A percentile compares a stretch with the other conserved stretches of the same genome.
Conservation (phyloP, 2,113 vertebrate species). For the Embiotoca jacksoni region DNA sequence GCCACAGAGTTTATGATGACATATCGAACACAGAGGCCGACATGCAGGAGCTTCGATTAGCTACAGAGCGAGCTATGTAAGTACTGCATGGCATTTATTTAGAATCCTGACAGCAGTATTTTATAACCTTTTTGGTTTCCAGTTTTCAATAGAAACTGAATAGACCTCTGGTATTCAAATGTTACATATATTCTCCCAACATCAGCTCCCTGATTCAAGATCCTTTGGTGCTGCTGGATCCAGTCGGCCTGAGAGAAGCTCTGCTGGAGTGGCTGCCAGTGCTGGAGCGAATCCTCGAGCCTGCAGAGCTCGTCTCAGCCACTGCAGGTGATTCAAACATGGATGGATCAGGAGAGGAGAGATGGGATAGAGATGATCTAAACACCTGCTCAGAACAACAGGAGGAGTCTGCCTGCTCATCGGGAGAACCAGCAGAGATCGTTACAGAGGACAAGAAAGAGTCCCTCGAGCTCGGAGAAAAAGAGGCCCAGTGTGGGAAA, state of each 20-base stretch:
- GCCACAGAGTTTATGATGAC: constrained; percentile 78
- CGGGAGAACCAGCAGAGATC: constrained; percentile 36
- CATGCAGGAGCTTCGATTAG: constrained; percentile 86
- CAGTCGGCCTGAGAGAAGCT: constrained; percentile 78
- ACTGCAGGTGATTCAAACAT: constrained; percentile 3
- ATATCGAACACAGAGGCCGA: constrained; percentile 79
- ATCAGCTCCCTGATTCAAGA: constrained; percentile 90
- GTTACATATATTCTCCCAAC: constrained; percentile 9
- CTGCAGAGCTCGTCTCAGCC: constrained; percentile 34
- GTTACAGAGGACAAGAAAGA: constrained; percentile 37
- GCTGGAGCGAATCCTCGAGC: constrained; percentile 86
- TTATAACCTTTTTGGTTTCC: not conserved
- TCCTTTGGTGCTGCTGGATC: constrained; percentile 90
- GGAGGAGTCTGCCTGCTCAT: constrained; percentile 29
- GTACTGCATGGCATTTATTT: constrained; percentile 49
- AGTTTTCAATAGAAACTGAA: not conserved
- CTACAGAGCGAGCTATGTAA: constrained; percentile 90
- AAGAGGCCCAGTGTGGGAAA: constrained; percentile 24
- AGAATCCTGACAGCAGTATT: not conserved
- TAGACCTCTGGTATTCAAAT: not conserved
- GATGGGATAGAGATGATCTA: constrained; percentile 41
- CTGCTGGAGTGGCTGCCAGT: constrained; percentile 88
- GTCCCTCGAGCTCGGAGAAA: constrained; percentile 13
- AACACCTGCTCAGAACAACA: constrained; percentile 31
- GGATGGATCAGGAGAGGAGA: constrained; percentile 54